Evolutionary conservation across 1,140 invertebrate species (phyloP), one percentile per base, ranked within the genome.

Genomic region (Scaptomyza hsui): DNA sequence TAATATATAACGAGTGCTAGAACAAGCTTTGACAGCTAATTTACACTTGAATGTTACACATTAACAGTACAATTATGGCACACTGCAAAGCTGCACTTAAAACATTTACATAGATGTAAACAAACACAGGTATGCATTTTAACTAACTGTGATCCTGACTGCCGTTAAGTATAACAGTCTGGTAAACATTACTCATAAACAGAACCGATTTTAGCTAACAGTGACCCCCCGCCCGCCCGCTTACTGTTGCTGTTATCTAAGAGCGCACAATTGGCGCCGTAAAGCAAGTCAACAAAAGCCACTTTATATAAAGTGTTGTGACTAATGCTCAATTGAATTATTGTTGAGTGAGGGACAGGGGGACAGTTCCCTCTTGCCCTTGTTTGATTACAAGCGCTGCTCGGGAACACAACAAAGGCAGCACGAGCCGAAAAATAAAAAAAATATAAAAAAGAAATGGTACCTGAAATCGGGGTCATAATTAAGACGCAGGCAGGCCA

Each of bases 251-350:
- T 18, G 55, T 57, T 57, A 57, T 44, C 55, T 44, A 57, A 57
- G 41, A 57, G 69, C 26, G 41, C 13, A 26, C 13, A 49, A 53
- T 32, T 47, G 48, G 41, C 48, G 59, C 57, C 29, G 56, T 73
- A 61, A 82, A 69, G 63, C 72, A 82, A 73, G 55, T 59, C 62
- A 82, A 73, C 59, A 63, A 63, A 72, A 48, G 15, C 16, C 15
- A 68, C n/a, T 56, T 67, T 60, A 60, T 67, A 60, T 73, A 45
- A 85, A 65, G 26, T 53, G 10, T 65, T 83, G 63, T 83, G 79
- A 83, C 80, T 83, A 82, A 82, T 85, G 65, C 62, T n/a, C 53
- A 75, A 85, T 83, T 83, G 79, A 79, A 75, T 62, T 70, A 79
- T 68, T 55, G 47, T 24, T 35, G 51, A 6, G n/a, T 29, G 44